Base-by-base conservation (phyloP, 1,140 invertebrate species). In the Bombus picipes region DNA sequence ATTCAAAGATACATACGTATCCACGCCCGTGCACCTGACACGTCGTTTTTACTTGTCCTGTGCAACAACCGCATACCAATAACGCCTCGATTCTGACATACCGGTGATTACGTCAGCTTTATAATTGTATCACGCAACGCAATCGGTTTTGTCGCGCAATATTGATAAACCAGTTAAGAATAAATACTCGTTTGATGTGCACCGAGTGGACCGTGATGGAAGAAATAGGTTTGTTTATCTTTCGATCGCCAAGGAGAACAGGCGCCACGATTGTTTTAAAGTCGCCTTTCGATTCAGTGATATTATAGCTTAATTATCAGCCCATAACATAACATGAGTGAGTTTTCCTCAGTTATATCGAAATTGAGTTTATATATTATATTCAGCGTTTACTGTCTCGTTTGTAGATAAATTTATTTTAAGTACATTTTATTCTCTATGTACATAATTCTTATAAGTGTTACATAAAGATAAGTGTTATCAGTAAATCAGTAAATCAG, bases 41-140 rank as follows among this genome's bases (percentile, higher is more conserved):
- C 70, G 74, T 71, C 65, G 73, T 77, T 71, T 88, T 66, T 88
- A 87, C 59, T 76, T 88, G 75, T 79, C 47, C 79, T 87, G 82
- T 79, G 59, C 81, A 86, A 88, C 74, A 76, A 74, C 77, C 78
- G 71, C 71, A 75, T 32, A 32, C 72, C 89, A 79, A 89, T 90
- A 89, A 90, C 76, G 81, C 79, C 81, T 73, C 68, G 68, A 83
- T 83, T 62, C 57, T 34, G 10, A 32, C 79, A 59, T 39, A 34
- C 72, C 70, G 66, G n/a, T 47, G 53, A 88, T 90, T 90, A 88
- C 89, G 86, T 90, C 89, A 90, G 80, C 80, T 81, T 90, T 90
- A 90, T 90, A 90, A 90, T 65, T 70, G 87, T 90, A 90, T 90
- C 88, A 53, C 18, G 62, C 37, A n/a, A 57, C 79, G 85, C 65